Percentiles rank a stretch among this genome's conserved stretches.
phyloP scores from a whole-genome alignment of 2,888 invertebrate species.

The Aspidapion aeneum region DNA sequence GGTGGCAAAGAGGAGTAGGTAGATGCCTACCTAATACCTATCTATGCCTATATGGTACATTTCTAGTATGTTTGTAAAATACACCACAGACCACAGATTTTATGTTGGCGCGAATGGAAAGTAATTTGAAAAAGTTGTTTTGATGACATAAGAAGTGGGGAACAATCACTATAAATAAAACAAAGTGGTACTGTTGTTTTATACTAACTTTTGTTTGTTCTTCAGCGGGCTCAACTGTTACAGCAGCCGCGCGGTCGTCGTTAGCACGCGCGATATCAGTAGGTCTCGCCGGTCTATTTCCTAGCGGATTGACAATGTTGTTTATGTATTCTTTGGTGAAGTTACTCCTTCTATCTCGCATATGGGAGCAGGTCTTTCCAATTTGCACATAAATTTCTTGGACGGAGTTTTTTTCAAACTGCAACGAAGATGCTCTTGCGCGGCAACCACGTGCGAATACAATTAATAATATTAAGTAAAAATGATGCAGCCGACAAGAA shows the following conservation, averaged over 20 bases:
- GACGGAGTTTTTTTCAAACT: constrained; percentile 15
- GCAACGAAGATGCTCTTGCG: constrained; percentile 16
- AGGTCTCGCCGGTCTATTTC: constrained; percentile 56
- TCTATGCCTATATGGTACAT: too few relatives aligned
- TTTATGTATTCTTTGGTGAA: constrained; percentile 49
- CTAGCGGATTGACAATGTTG: constrained; percentile 46
- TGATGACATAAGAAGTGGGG: too few relatives aligned
- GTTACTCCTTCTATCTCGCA: constrained; percentile 48
- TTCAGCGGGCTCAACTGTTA: constrained; percentile 36
- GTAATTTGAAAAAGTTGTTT: too few relatives aligned
- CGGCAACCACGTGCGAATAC: constrained; percentile 35
- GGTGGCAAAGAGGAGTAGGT: too few relatives aligned
- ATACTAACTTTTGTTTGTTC: constrained; percentile 31
- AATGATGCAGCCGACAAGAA: constrained; percentile 7
- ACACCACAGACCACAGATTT: too few relatives aligned
- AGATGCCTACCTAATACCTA: too few relatives aligned
- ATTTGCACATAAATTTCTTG: constrained; percentile 39
- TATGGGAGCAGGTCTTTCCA: constrained; percentile 43
- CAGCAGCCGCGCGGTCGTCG: constrained; percentile 37
- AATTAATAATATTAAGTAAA: constrained; percentile 10
- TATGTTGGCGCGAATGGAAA: too few relatives aligned
- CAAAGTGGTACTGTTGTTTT: neutral
- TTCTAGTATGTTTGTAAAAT: too few relatives aligned
- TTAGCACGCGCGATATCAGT: constrained; percentile 41
- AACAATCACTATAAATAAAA: neutral